These are phyloP conservation scores for Arrhamphus sclerolepis DNA, from an alignment of 2,797 vertebrate genomes.

Conservation along the genomic window DNA sequence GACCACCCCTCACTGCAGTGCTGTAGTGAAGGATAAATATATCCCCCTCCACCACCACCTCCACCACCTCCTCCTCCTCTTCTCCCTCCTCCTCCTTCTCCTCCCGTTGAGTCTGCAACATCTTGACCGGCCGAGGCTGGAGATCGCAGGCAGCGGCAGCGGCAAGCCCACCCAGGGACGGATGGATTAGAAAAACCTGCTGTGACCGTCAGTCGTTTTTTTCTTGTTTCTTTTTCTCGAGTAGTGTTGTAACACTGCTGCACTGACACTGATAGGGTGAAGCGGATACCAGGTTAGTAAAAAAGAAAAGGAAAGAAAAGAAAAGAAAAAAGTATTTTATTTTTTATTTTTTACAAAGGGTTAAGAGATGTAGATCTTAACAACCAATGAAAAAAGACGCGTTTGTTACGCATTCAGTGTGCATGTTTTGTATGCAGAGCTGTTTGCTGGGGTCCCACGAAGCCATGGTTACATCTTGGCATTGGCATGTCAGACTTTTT, in stretches of 20 bases:
- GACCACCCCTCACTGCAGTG: slow-evolving; percentile 82
- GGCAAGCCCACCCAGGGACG: slow-evolving; percentile 62
- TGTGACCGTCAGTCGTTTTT: slow-evolving; percentile 25
- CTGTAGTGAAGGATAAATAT: slow-evolving; percentile 85
- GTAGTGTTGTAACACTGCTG: slow-evolving; percentile 31
- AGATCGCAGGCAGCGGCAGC: slow-evolving; percentile 64
- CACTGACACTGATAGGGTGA: slow-evolving; percentile 56
- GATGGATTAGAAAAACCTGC: slow-evolving; percentile 76
- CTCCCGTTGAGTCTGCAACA: slow-evolving; percentile 72
- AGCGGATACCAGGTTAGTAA: slow-evolving; percentile 81
- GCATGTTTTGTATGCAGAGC: slow-evolving; percentile 64
- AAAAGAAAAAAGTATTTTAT: slow-evolving; percentile 15
- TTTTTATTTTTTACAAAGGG: slow-evolving; percentile 15
- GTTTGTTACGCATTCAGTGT: slow-evolving; percentile 19
- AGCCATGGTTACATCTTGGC: slow-evolving; percentile 56
- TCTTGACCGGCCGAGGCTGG: slow-evolving; percentile 73
- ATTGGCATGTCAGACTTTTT: slow-evolving; percentile 31
- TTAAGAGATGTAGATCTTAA: not conserved
- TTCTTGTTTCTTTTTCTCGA: slow-evolving; percentile 40
- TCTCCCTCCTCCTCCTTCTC: slow-evolving; percentile 52
- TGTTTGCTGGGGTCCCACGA: slow-evolving; percentile 47
- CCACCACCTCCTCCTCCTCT: slow-evolving; percentile 47
- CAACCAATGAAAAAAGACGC: slow-evolving; percentile 6
- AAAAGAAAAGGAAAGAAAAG: slow-evolving; percentile 50
- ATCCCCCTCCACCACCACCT: slow-evolving; percentile 70